Evolutionary conservation across 2,888 invertebrate species (phyloP).

Genomic region (Polyommatus iphigenia): DNA sequence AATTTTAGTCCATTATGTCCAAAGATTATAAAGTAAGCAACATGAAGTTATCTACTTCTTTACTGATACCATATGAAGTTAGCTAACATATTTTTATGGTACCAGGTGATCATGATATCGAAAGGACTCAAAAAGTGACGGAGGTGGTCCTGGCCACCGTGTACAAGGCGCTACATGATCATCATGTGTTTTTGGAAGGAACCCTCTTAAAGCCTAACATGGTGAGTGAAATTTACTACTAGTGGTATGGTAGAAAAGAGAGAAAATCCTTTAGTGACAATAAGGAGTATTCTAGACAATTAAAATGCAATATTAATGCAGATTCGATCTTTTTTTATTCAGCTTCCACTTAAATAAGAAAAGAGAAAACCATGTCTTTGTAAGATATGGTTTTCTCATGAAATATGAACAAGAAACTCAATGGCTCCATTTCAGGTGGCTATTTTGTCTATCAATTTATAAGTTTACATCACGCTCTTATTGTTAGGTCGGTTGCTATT

Average conservation of each 20-base stretch:
- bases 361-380: too few species aligned
- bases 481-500: neutral
- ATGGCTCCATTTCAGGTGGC: too few species aligned
- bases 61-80: neutral
- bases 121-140: slow-evolving; percentile 96
- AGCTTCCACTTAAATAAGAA: too few species aligned
- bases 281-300: too few species aligned
- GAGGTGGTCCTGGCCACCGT: slow-evolving; percentile 96
- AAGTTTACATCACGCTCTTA: too few species aligned
- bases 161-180: slow-evolving; percentile 97
- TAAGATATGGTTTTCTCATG: too few species aligned
- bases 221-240: slow-evolving; percentile 31
- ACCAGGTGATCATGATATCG: slow-evolving; percentile 89
- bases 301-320: too few species aligned
- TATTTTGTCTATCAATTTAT: too few species aligned
- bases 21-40: neutral
- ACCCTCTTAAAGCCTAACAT: slow-evolving; percentile 98
- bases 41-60: neutral
- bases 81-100: neutral
- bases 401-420: too few species aligned
- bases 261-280: too few species aligned
- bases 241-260: too few species aligned
- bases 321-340: too few species aligned
- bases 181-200: slow-evolving; percentile 98
- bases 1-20: neutral